phyloP scores from a whole-genome alignment of 2,888 invertebrate species.

The Rhopalosiphum nymphaeae region DNA sequence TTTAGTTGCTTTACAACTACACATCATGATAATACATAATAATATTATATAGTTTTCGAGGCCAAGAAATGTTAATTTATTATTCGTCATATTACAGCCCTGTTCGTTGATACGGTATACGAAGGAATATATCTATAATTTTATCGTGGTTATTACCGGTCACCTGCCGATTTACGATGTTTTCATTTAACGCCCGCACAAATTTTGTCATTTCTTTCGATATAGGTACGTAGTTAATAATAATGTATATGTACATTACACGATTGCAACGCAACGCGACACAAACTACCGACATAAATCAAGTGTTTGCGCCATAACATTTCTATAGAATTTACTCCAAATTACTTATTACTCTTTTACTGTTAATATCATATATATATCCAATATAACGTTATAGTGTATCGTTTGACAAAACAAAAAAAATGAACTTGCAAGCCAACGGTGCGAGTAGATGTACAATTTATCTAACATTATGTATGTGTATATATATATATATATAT shows the following conservation, averaged over 20 bases:
- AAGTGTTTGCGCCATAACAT: neutral
- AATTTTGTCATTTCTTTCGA: neutral
- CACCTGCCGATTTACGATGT: neutral
- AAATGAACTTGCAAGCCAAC: neutral
- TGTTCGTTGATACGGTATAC: neutral
- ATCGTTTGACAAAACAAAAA: constrained; percentile 10
- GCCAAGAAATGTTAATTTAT: neutral
- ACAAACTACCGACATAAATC: constrained; percentile 8
- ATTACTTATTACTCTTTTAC: constrained; percentile 6
- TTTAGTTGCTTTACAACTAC: neutral
- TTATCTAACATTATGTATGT: neutral
- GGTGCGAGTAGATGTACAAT: neutral
- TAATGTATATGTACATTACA: neutral
- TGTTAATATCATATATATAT: neutral
- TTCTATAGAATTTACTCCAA: neutral
- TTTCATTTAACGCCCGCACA: neutral
- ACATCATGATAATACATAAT: neutral
- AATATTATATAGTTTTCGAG: neutral
- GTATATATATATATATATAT: neutral
- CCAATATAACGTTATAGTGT: neutral
- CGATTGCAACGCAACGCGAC: neutral
- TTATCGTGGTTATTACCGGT: neutral
- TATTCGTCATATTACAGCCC: neutral
- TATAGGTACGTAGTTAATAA: neutral
- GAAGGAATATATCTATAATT: neutral